These are phyloP conservation scores for Oryzias sinensis DNA, from an alignment of 2,797 vertebrate genomes.

Conservation along the genomic window DNA sequence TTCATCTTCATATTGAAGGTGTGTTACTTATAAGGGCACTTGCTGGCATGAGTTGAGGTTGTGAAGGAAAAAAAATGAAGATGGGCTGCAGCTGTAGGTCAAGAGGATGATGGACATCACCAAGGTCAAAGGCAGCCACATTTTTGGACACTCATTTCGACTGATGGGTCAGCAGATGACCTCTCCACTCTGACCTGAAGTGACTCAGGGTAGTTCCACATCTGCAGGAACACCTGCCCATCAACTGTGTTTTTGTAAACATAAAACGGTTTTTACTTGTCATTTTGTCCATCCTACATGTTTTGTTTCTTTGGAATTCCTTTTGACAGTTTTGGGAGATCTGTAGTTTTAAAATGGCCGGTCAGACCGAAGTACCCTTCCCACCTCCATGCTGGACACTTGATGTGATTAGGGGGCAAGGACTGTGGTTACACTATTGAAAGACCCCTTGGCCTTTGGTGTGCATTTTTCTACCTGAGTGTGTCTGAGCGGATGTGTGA, in stretches of 20 bases:
- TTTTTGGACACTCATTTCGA: conserved; percentile 45
- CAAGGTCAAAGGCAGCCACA: conserved; percentile 41
- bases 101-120: conserved; percentile 43
- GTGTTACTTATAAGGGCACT: conserved; percentile 75
- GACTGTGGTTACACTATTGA: conserved; percentile 64
- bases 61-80: conserved; percentile 20
- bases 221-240: conserved; percentile 53
- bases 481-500: conserved; percentile 42
- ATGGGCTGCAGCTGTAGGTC: conserved; percentile 44
- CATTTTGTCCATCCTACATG: conserved; percentile 41
- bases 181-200: conserved; percentile 51
- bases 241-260: conserved; percentile 46
- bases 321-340: conserved; percentile 54
- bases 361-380: conserved; percentile 52
- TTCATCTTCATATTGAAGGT: conserved; percentile 89
- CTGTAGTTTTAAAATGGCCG: conserved; percentile 62
- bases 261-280: conserved; percentile 44
- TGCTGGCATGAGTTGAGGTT: conserved; percentile 57
- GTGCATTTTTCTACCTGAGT: conserved; percentile 58
- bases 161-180: conserved; percentile 42
- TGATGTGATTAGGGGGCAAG: conserved; percentile 51
- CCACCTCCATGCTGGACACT: conserved; percentile 43
- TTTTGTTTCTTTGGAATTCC: conserved; percentile 23
- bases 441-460: conserved; percentile 73
- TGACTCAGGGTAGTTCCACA: conserved; percentile 62